phyloP scores from a whole-genome alignment of 2,113 vertebrate species.

The Neogobius melanostomus region DNA sequence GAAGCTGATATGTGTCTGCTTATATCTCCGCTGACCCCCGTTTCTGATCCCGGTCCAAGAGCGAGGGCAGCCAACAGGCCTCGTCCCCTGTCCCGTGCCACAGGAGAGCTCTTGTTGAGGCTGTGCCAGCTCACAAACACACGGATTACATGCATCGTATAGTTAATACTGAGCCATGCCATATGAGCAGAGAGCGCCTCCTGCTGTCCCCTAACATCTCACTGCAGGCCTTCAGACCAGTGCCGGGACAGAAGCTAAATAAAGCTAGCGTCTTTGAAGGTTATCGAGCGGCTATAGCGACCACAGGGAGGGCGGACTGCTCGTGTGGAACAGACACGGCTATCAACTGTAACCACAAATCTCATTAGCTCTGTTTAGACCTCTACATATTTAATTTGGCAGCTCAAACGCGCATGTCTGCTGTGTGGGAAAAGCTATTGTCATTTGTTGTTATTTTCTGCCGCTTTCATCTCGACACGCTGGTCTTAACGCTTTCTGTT shows the following conservation, averaged over 20 bases:
- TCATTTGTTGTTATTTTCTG: not conserved
- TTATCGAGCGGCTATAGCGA: conserved; percentile 25
- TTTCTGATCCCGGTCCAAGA: conserved; percentile 24
- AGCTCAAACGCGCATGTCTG: not conserved
- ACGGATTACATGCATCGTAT: conserved; percentile 43
- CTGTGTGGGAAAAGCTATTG: not conserved
- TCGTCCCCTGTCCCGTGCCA: conserved; percentile 15
- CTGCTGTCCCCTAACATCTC: conserved; percentile 27
- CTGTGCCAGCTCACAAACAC: conserved; percentile 25
- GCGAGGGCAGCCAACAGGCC: conserved; percentile 29
- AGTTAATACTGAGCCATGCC: conserved; percentile 36
- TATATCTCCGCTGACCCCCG: conserved; percentile 18
- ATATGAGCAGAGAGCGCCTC: conserved; percentile 12
- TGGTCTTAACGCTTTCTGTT: not conserved
- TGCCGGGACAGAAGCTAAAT: conserved; percentile 13
- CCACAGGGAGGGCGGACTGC: conserved; percentile 9
- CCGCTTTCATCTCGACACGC: not conserved
- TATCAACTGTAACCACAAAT: conserved; percentile 20
- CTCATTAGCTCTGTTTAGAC: conserved; percentile 1
- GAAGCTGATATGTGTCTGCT: too few relatives aligned
- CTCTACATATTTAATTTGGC: conserved; percentile 13
- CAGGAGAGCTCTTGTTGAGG: conserved; percentile 23
- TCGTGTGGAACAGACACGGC: conserved; percentile 11
- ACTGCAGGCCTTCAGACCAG: conserved; percentile 8
- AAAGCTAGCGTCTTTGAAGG: conserved; percentile 42